Evolutionary conservation across 2,888 invertebrate genomes (phyloP).

Genomic region (Drosophila meridiana): DNA sequence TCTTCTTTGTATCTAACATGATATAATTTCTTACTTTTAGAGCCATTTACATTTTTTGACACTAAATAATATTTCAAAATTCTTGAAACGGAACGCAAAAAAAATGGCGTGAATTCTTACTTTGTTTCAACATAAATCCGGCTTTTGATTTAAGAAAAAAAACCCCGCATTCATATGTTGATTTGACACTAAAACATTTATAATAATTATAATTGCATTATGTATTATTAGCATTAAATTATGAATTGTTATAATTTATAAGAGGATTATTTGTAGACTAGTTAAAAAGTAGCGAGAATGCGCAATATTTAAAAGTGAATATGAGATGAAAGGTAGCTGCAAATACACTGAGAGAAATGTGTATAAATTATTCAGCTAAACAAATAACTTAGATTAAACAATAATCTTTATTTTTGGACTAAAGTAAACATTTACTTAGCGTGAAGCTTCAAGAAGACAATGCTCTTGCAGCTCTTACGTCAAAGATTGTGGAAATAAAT

Average conservation of each 20-base stretch:
- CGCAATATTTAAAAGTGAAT: background rate
- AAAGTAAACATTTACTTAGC: background rate
- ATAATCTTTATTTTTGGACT: background rate
- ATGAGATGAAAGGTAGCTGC: too few species aligned
- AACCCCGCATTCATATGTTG: constrained; percentile 13
- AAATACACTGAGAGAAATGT: background rate
- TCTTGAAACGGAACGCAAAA: constrained; percentile 3
- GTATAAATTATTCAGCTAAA: background rate
- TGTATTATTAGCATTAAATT: background rate
- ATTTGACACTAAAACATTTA: constrained; percentile 8
- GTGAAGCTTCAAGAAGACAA: background rate
- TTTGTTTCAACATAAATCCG: constrained; percentile 33
- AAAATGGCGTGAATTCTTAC: background rate
- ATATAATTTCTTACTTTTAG: constrained; percentile 17
- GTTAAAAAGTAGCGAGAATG: background rate
- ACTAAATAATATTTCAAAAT: constrained; percentile 32
- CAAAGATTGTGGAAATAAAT: background rate
- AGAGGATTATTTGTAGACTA: background rate
- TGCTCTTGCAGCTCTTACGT: background rate
- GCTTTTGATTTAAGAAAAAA: constrained; percentile 3
- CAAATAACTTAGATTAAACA: background rate
- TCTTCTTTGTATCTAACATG: background rate
- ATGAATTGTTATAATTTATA: constrained; percentile 1
- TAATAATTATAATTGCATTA: constrained; percentile 15
- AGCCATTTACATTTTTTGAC: constrained; percentile 27